These are phyloP conservation scores for Bovichtus diacanthus DNA, from an alignment of 2,797 vertebrate species.

Conservation along the genomic window DNA sequence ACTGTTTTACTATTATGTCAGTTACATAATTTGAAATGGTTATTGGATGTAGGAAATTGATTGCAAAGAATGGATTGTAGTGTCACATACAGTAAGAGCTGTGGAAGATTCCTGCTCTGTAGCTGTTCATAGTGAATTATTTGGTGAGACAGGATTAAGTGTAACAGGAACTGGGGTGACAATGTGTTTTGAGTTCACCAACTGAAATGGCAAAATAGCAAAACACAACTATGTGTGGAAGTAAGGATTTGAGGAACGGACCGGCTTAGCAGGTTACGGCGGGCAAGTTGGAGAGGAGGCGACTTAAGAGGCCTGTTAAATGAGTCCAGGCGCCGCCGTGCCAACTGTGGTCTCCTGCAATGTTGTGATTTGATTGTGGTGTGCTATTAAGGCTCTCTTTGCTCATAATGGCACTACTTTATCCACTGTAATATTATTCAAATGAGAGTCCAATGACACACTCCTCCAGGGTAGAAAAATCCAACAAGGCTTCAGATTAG, in stretches of 20 bases:
- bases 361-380: constrained; percentile 79
- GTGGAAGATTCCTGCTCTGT: not conserved
- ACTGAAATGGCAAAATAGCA: constrained; percentile 40
- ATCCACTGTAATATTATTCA: constrained; percentile 82
- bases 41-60: not conserved
- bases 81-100: not conserved
- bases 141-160: constrained; percentile 43
- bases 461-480: constrained; percentile 71
- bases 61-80: not conserved
- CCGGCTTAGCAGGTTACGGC: constrained; percentile 71
- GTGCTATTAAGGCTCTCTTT: constrained; percentile 73
- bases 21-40: too few species aligned
- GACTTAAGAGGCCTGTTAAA: constrained; percentile 70
- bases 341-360: constrained; percentile 72
- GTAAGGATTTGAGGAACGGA: constrained; percentile 63
- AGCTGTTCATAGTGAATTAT: constrained; percentile 11
- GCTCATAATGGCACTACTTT: constrained; percentile 78
- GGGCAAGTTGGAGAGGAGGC: constrained; percentile 60
- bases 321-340: constrained; percentile 54
- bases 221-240: constrained; percentile 41
- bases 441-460: constrained; percentile 79
- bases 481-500: constrained; percentile 76
- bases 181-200: constrained; percentile 35
- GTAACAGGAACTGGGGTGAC: constrained; percentile 17
- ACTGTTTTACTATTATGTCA: too few species aligned